Evolutionary conservation across 2,113 vertebrate species (phyloP).

Genomic region (Rynchops niger): DNA sequence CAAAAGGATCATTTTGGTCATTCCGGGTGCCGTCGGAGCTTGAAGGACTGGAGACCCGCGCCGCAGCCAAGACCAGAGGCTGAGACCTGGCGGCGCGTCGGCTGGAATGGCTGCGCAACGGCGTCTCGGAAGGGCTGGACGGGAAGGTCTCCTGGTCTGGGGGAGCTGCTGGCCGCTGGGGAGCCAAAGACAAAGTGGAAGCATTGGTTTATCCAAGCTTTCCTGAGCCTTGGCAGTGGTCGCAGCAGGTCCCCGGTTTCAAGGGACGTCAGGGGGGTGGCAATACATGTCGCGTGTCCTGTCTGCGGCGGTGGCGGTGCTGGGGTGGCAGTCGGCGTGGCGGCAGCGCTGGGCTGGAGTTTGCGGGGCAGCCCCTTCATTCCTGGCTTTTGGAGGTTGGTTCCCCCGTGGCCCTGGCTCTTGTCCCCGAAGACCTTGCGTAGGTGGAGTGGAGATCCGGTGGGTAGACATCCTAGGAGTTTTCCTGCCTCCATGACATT

Average conservation of each 20-base stretch:
- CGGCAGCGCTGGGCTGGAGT: background rate
- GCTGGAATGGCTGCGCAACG: fast-evolving
- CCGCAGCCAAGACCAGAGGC: background rate
- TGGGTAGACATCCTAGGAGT: background rate
- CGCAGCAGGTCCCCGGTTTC: background rate
- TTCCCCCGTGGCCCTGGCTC: background rate
- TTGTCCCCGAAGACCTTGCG: background rate
- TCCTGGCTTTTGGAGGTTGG: background rate
- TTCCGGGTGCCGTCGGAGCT: background rate
- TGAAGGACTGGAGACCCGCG: background rate
- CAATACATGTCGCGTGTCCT: background rate
- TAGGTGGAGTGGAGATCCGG: background rate
- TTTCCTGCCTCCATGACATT: background rate
- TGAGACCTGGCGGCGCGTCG: background rate
- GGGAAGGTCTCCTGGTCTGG: background rate
- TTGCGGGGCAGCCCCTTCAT: background rate
- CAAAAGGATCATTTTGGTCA: background rate
- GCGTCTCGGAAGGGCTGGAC: background rate
- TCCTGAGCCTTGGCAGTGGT: fast-evolving
- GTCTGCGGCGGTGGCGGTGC: background rate
- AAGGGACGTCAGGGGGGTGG: background rate
- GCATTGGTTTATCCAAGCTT: background rate
- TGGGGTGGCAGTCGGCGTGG: background rate
- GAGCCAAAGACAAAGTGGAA: background rate
- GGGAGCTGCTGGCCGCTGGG: background rate